A percentile compares a stretch with the other conserved stretches of the same genome.
Evolutionary conservation across 2,888 invertebrate genomes (phyloP).

Genomic region (Ypsolopha sequella): DNA sequence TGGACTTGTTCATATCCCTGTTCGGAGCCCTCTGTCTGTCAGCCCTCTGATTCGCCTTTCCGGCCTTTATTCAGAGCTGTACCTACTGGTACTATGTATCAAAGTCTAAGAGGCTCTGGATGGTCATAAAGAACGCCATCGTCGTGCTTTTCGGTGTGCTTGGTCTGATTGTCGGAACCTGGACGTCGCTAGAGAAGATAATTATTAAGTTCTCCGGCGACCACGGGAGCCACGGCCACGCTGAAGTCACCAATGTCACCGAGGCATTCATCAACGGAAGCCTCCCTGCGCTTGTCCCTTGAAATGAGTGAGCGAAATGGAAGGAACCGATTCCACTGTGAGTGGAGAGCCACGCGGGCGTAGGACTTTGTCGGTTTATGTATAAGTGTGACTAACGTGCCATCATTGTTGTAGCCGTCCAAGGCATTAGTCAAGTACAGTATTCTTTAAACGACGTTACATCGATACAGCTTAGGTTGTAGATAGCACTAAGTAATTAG

Average conservation of each 20-base stretch:
- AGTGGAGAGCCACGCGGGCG: neutral
- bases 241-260: conserved; percentile 13
- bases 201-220: conserved; percentile 62
- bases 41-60: conserved; percentile 89
- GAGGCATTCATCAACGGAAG: conserved; percentile 14
- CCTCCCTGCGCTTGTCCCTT: conserved; percentile 10
- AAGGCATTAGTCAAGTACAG: neutral
- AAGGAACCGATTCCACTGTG: neutral
- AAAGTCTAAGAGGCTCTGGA: conserved; percentile 64
- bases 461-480: neutral
- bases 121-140: conserved; percentile 72
- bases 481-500: neutral
- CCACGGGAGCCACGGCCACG: conserved; percentile 4
- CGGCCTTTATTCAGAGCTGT: conserved; percentile 88
- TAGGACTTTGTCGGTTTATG: neutral
- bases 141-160: conserved; percentile 75
- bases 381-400: neutral
- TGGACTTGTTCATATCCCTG: conserved; percentile 84
- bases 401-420: neutral
- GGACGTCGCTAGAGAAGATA: conserved; percentile 75
- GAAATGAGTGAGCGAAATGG: neutral
- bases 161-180: conserved; percentile 78
- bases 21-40: conserved; percentile 93
- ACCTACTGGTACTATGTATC: conserved; percentile 81
- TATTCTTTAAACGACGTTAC: neutral